These are phyloP conservation scores for Micrasema minimum DNA, from an alignment of 1,140 invertebrate species.

Conservation along the genomic window DNA sequence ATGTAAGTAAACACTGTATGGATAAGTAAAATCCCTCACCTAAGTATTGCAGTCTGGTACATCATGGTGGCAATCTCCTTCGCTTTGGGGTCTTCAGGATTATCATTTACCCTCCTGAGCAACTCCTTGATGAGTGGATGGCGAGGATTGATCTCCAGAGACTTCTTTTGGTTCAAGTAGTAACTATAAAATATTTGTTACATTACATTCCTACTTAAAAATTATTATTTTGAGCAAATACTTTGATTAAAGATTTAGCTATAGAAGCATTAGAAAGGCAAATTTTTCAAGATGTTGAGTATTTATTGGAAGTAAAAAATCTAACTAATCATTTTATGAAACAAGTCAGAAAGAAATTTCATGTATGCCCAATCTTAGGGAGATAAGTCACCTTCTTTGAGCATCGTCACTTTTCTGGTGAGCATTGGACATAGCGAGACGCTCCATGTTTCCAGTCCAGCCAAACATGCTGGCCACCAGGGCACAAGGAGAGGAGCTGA, in stretches of 20 bases:
- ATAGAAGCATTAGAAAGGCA: no score
- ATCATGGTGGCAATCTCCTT: conserved; percentile 91
- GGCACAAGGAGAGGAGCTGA: conserved; percentile 94
- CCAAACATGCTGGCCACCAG: conserved; percentile 97
- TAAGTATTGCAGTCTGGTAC: conserved; percentile 92
- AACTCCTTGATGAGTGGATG: conserved; percentile 96
- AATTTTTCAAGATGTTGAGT: no score
- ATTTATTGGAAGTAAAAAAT: no score
- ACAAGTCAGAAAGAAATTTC: neutral
- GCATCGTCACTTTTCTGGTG: conserved; percentile 96
- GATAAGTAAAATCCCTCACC: conserved; percentile 57
- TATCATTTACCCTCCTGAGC: conserved; percentile 82
- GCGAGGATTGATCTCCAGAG: conserved; percentile 95
- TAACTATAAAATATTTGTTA: conserved; percentile 71
- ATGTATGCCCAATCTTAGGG: neutral
- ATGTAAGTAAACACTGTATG: no score
- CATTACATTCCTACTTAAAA: no score
- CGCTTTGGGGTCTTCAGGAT: conserved; percentile 82
- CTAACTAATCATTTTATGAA: no score
- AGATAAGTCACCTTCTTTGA: conserved; percentile 76
- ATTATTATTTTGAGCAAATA: no score
- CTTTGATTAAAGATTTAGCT: no score
- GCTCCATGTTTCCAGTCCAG: conserved; percentile 99
- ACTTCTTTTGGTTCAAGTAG: conserved; percentile 97
- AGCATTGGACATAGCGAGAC: conserved; percentile 94